Evolutionary conservation across 2,888 invertebrate species (phyloP).

Genomic region (Drosophila fulvimacula): DNA sequence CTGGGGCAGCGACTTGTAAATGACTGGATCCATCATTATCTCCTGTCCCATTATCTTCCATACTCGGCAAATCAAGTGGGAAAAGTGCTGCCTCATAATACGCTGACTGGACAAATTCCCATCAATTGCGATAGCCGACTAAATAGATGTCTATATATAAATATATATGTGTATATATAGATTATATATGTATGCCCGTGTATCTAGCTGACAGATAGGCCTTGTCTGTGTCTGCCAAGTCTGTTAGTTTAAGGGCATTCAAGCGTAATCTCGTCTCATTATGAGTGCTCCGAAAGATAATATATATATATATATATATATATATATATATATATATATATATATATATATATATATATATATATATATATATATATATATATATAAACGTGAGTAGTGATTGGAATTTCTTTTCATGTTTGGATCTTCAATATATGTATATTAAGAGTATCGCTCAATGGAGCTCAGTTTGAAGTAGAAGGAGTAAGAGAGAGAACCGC

Average conservation of each 20-base stretch:
- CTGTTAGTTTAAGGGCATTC: slow-evolving; percentile 12
- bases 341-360: neutral
- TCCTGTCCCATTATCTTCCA: slow-evolving; percentile 4
- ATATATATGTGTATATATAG: neutral
- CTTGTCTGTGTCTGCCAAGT: slow-evolving; percentile 11
- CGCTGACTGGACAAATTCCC: slow-evolving; percentile 35
- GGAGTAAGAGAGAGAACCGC: neutral
- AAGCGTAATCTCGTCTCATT: slow-evolving; percentile 29
- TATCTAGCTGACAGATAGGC: slow-evolving; percentile 26
- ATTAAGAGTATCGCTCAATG: neutral
- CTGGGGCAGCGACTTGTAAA: slow-evolving; percentile 4
- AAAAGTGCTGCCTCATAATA: slow-evolving; percentile 42
- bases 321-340: neutral
- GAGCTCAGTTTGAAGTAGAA: neutral
- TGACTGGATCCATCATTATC: slow-evolving; percentile 21
- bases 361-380: neutral
- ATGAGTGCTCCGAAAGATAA: slow-evolving; percentile 14
- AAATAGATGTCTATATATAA: slow-evolving; percentile 2
- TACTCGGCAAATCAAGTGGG: slow-evolving; percentile 14
- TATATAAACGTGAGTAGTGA: neutral
- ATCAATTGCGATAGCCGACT: neutral
- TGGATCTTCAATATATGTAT: neutral
- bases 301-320: neutral
- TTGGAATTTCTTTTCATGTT: neutral
- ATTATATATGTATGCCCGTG: neutral